These are phyloP conservation scores for Magallana ariakensis DNA, from an alignment of 1,140 invertebrate species.

Conservation along the genomic window DNA sequence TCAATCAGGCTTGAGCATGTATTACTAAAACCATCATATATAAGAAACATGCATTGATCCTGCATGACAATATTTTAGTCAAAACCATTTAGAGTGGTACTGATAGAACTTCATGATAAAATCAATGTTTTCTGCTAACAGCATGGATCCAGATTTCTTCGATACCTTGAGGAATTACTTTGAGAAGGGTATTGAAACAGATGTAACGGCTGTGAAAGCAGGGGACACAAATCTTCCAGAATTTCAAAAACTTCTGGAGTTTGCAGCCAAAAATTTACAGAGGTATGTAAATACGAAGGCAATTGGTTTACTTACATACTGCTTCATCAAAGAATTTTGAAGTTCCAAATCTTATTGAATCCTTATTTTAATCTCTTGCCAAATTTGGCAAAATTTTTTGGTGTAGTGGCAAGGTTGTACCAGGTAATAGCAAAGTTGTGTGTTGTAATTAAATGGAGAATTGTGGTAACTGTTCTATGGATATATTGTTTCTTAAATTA, in stretches of 20 bases:
- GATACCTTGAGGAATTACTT: constrained; percentile 69
- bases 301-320: not conserved
- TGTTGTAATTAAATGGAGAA: too few relatives aligned
- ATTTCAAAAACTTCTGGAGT: constrained; percentile 66
- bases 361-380: not conserved
- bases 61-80: too few relatives aligned
- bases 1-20: too few relatives aligned
- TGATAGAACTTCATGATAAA: too few relatives aligned
- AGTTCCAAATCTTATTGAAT: too few relatives aligned
- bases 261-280: constrained; percentile 67
- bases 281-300: constrained; percentile 57
- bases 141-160: constrained; percentile 72
- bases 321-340: too few relatives aligned
- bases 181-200: constrained; percentile 68
- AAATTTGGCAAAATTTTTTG: constrained; percentile 21
- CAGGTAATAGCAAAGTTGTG: not conserved
- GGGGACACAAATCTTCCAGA: constrained; percentile 65
- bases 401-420: not conserved
- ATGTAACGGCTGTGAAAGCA: constrained; percentile 56
- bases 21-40: too few relatives aligned
- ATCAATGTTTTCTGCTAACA: constrained; percentile 54
- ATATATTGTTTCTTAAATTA: too few relatives aligned
- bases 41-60: too few relatives aligned
- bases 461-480: too few relatives aligned
- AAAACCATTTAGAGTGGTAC: too few relatives aligned